Conservation (phyloP, 2,113 vertebrate species). For the Murina feae region DNA sequence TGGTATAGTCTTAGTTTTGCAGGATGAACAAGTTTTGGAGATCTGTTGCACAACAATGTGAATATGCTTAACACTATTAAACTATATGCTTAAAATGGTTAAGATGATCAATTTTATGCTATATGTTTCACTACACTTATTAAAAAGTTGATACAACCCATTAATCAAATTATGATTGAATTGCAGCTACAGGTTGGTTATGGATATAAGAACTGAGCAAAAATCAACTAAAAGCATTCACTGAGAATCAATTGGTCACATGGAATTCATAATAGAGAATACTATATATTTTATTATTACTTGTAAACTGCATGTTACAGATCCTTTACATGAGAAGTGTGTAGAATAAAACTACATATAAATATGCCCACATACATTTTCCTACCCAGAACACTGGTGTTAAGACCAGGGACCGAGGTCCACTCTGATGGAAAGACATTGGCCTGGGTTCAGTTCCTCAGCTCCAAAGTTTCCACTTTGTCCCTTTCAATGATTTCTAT, state of each 20-base stretch:
- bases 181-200: not conserved
- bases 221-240: not conserved
- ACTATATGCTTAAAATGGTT: not conserved
- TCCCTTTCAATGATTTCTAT: not conserved
- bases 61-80: not conserved
- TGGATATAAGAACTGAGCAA: not conserved
- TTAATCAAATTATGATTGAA: not conserved
- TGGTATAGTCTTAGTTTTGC: not conserved
- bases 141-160: not conserved
- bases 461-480: not conserved
- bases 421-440: not conserved
- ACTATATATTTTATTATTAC: not conserved
- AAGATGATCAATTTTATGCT: not conserved
- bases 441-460: not conserved
- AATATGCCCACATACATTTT: not conserved
- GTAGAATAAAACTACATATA: not conserved
- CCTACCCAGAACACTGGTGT: not conserved
- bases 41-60: not conserved
- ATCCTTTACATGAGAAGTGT: not conserved
- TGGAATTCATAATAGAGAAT: not conserved
- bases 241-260: not conserved
- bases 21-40: not conserved
- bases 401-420: not conserved
- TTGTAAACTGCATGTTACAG: not conserved
- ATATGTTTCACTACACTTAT: not conserved